Conservation (phyloP, 1,140 invertebrate genomes). For the Macrotrachela quadricornifera region DNA sequence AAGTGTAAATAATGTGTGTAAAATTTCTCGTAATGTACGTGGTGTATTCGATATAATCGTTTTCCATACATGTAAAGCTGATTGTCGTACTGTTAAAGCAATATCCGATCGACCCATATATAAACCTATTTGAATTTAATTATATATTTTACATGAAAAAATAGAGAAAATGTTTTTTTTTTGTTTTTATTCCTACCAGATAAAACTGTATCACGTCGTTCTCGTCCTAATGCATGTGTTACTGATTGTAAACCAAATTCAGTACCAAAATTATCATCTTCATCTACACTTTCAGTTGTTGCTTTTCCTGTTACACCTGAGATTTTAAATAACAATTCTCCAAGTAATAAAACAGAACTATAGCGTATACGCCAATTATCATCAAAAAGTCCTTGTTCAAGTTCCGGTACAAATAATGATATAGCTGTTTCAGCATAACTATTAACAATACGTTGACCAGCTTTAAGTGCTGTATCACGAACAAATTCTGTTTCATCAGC, state of each 20-base stretch:
- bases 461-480: constrained; percentile 77
- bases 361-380: constrained; percentile 93
- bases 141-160: not conserved
- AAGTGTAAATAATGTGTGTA: constrained; percentile 74
- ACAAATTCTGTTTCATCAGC: constrained; percentile 99
- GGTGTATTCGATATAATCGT: constrained; percentile 83
- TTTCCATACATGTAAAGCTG: constrained; percentile 92
- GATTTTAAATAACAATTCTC: constrained; percentile 83
- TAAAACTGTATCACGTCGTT: constrained; percentile 70
- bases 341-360: constrained; percentile 79
- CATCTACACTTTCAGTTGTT: constrained; percentile 87
- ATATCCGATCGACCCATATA: constrained; percentile 96
- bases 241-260: constrained; percentile 56
- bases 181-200: constrained; percentile 38
- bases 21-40: constrained; percentile 76
- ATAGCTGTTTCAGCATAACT: constrained; percentile 89
- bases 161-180: not conserved
- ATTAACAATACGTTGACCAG: constrained; percentile 86
- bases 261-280: constrained; percentile 96
- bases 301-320: constrained; percentile 84
- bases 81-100: constrained; percentile 81
- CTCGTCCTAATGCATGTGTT: constrained; percentile 58
- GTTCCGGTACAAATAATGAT: constrained; percentile 65
- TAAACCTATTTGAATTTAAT: not conserved
- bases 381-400: constrained; percentile 46